These are phyloP conservation scores for Riparia riparia DNA, from an alignment of 2,113 vertebrate genomes.

Conservation along the genomic window DNA sequence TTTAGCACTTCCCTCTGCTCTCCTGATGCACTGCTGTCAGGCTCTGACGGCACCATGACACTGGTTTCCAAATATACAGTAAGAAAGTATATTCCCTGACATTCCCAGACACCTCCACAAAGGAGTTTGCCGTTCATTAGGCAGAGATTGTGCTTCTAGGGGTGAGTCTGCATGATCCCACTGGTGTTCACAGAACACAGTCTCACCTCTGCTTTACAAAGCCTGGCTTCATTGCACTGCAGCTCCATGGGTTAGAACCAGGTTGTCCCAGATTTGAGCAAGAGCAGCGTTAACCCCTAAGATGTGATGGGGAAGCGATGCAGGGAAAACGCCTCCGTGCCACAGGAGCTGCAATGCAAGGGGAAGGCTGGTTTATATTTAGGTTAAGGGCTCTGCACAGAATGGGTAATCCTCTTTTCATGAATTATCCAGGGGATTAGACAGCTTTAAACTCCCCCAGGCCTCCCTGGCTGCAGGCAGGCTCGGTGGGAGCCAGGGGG, in stretches of 20 bases:
- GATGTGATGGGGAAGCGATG: not conserved
- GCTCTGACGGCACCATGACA: not conserved
- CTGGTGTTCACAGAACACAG: not conserved
- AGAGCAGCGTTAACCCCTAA: not conserved
- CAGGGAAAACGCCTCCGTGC: not conserved
- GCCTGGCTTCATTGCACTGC: not conserved
- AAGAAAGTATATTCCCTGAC: not conserved
- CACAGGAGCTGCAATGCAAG: constrained; percentile 15
- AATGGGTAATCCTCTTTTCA: constrained; percentile 95
- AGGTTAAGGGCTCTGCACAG: constrained; percentile 82
- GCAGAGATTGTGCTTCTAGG: not conserved
- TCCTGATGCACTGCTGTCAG: fast-evolving
- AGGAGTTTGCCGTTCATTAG: not conserved
- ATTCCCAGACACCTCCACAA: not conserved
- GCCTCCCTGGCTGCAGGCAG: not conserved
- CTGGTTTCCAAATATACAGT: not conserved
- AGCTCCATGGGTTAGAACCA: not conserved
- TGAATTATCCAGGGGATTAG: constrained; percentile 91
- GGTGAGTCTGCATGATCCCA: not conserved
- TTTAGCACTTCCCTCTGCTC: not conserved
- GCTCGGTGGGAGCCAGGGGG: not conserved
- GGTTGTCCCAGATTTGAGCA: not conserved
- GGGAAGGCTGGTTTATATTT: constrained; percentile 87
- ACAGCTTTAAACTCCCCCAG: constrained; percentile 77
- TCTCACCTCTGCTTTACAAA: not conserved